Evolutionary conservation across 2,888 invertebrate species (phyloP).

Genomic region (Iselma pallidipennis): DNA sequence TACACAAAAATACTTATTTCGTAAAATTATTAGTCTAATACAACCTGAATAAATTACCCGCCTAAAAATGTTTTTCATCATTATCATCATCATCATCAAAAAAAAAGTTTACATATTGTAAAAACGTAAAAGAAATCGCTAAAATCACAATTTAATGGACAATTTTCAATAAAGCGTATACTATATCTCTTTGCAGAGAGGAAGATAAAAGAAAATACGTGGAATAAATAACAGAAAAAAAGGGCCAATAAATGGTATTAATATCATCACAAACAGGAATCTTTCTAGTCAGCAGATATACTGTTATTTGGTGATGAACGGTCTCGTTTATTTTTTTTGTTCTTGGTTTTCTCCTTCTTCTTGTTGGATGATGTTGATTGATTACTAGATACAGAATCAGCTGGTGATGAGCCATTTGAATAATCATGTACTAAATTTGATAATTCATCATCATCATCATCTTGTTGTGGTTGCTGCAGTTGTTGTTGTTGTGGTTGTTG

Average conservation of each 20-base stretch:
- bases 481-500: no score
- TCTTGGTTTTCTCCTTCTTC: slow-evolving; percentile 47
- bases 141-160: background rate
- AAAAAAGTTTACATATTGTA: no score
- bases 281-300: slow-evolving; percentile 37
- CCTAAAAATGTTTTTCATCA: background rate
- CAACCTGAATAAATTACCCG: background rate
- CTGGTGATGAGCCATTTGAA: slow-evolving; percentile 51
- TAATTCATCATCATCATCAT: slow-evolving; percentile 51
- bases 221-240: no score
- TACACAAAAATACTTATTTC: background rate
- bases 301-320: slow-evolving; percentile 46
- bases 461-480: no score
- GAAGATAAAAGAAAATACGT: slow-evolving; percentile 16
- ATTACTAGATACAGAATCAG: slow-evolving; percentile 43
- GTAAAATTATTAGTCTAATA: background rate
- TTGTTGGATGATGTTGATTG: slow-evolving; percentile 46
- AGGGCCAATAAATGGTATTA: no score
- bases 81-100: background rate
- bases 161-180: background rate
- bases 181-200: no score
- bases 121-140: background rate
- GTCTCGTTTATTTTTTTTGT: slow-evolving; percentile 46
- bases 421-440: slow-evolving; percentile 49
- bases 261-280: no score